Evolutionary conservation across 2,797 vertebrate species (phyloP).

Genomic region (Dryobates pubescens): DNA sequence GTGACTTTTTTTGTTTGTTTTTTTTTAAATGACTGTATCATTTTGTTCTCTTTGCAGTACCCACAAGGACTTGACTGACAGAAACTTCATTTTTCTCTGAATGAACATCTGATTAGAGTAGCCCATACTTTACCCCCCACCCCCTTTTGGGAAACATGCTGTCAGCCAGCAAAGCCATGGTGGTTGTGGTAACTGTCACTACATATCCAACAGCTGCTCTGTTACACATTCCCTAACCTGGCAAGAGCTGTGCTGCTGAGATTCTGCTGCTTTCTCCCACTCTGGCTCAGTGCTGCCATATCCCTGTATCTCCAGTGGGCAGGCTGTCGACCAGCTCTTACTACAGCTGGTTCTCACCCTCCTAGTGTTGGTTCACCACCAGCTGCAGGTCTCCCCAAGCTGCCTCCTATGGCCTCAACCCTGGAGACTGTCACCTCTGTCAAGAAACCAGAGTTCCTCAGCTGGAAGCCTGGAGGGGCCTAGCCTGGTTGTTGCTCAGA

Average conservation of each 20-base stretch:
- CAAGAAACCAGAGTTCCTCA: neutral
- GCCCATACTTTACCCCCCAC: slow-evolving; percentile 47
- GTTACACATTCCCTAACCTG: slow-evolving; percentile 64
- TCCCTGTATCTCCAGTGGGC: neutral
- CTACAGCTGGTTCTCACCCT: slow-evolving; percentile 38
- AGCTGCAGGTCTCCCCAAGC: neutral
- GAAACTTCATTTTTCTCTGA: slow-evolving; percentile 64
- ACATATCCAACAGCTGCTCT: slow-evolving; percentile 65
- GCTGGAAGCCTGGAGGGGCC: neutral
- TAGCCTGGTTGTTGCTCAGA: neutral
- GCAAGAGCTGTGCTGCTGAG: neutral
- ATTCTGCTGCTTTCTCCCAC: neutral
- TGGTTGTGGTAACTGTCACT: slow-evolving; percentile 58
- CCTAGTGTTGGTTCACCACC: neutral
- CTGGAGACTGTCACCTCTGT: neutral
- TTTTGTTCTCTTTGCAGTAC: slow-evolving; percentile 60
- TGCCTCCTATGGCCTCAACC: neutral
- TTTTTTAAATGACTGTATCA: slow-evolving; percentile 37
- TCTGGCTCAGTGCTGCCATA: neutral
- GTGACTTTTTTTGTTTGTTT: neutral
- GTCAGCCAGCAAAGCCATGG: slow-evolving; percentile 65
- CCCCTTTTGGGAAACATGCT: slow-evolving; percentile 61
- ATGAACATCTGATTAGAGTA: slow-evolving; percentile 69
- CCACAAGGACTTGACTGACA: slow-evolving; percentile 58
- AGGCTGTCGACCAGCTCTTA: neutral